phyloP scores from a whole-genome alignment of 2,888 invertebrate genomes.

The Monoplex corrugatus region DNA sequence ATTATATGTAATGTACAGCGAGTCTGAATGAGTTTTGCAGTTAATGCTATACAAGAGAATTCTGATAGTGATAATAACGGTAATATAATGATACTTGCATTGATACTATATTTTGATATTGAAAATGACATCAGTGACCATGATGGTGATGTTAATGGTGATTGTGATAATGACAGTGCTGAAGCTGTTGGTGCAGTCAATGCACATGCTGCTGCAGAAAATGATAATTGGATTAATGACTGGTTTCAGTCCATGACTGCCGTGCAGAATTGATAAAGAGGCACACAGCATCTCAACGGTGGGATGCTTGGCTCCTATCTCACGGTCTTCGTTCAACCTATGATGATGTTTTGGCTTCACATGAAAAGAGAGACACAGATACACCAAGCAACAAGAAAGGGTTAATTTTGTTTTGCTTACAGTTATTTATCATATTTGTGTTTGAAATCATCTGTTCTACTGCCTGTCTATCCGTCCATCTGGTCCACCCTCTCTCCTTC shows the following conservation, averaged over 20 bases:
- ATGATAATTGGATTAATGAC: no score
- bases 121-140: neutral
- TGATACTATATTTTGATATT: neutral
- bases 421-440: neutral
- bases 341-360: slow-evolving; percentile 66
- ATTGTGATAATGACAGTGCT: neutral
- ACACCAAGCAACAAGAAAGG: slow-evolving; percentile 57
- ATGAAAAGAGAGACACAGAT: slow-evolving; percentile 61
- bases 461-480: no score
- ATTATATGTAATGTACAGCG: no score
- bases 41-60: no score
- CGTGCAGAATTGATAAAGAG: slow-evolving; percentile 70
- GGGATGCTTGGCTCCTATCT: slow-evolving; percentile 75
- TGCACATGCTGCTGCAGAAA: no score
- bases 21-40: no score
- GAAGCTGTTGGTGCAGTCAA: no score
- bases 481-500: no score
- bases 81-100: neutral
- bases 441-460: neutral
- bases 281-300: slow-evolving; percentile 66
- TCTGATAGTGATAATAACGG: neutral
- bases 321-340: slow-evolving; percentile 73
- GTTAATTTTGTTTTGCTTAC: neutral
- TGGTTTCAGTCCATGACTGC: slow-evolving; percentile 76
- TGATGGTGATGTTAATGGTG: no score